These are phyloP conservation scores for Drosophila falleni DNA, from an alignment of 2,888 invertebrate species.

Conservation along the genomic window DNA sequence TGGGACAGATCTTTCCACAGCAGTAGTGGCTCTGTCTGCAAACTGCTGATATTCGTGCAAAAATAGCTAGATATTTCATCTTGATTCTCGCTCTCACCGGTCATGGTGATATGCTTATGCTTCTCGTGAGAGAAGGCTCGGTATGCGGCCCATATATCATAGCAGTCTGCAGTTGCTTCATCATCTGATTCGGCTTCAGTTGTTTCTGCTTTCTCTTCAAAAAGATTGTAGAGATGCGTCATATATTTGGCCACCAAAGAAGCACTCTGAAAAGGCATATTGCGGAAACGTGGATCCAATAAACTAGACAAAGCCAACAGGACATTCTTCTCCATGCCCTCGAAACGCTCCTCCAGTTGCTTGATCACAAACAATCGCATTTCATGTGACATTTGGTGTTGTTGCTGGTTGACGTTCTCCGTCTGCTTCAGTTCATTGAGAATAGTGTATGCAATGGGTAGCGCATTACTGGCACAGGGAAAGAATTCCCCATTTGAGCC, in stretches of 20 bases:
- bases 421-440: conserved; percentile 49
- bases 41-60: conserved; percentile 35
- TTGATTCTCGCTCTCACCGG: conserved; percentile 32
- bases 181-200: conserved; percentile 7
- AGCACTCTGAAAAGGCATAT: conserved; percentile 51
- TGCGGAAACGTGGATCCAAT: conserved; percentile 62
- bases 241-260: conserved; percentile 51
- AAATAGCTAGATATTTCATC: conserved; percentile 63
- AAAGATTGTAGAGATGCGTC: conserved; percentile 46
- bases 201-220: conserved; percentile 26
- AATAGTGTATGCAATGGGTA: conserved; percentile 53
- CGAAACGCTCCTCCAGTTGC: conserved; percentile 44
- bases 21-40: conserved; percentile 50
- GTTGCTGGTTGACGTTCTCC: conserved; percentile 28
- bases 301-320: conserved; percentile 45
- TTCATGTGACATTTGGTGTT: conserved; percentile 43
- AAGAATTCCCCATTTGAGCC: conserved; percentile 12
- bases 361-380: conserved; percentile 48
- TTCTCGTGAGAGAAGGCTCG: conserved; percentile 49
- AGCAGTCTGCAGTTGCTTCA: conserved; percentile 18
- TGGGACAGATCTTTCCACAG: conserved; percentile 55
- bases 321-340: conserved; percentile 48
- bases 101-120: conserved; percentile 33
- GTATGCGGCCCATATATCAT: conserved; percentile 57
- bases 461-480: conserved; percentile 49